Evolutionary conservation across 2,797 vertebrate species (phyloP).

Genomic region (Dallia pectoralis): DNA sequence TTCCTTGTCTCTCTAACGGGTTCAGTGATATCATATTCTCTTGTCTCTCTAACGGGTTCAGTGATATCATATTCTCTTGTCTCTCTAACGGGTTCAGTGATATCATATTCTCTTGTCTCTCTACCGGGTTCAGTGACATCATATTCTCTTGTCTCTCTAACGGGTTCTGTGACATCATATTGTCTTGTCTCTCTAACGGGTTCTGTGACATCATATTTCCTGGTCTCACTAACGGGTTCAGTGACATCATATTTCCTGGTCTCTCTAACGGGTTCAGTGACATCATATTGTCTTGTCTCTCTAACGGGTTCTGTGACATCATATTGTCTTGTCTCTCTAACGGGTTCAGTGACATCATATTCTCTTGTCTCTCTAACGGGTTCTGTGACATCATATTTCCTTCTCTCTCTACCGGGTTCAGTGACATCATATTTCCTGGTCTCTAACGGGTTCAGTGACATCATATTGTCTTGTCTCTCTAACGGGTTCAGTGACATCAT

Average conservation of each 20-base stretch:
- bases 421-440: conserved; percentile 50
- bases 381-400: no score
- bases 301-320: no score
- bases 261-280: no score
- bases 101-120: conserved; percentile 48
- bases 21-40: conserved; percentile 52
- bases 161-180: conserved; percentile 43
- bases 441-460: conserved; percentile 44
- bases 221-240: no score
- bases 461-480: conserved; percentile 47
- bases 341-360: no score
- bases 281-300: no score
- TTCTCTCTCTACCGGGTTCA: no score
- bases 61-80: conserved; percentile 51
- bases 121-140: conserved; percentile 45
- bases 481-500: conserved; percentile 48
- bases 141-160: conserved; percentile 44
- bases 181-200: no score
- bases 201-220: no score
- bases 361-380: no score
- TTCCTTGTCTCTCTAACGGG: conserved; percentile 45
- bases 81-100: conserved; percentile 45
- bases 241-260: no score
- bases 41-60: conserved; percentile 42
- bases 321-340: no score